These are phyloP conservation scores for Papilio aristodemus DNA, from an alignment of 1,140 invertebrate genomes.

Conservation along the genomic window DNA sequence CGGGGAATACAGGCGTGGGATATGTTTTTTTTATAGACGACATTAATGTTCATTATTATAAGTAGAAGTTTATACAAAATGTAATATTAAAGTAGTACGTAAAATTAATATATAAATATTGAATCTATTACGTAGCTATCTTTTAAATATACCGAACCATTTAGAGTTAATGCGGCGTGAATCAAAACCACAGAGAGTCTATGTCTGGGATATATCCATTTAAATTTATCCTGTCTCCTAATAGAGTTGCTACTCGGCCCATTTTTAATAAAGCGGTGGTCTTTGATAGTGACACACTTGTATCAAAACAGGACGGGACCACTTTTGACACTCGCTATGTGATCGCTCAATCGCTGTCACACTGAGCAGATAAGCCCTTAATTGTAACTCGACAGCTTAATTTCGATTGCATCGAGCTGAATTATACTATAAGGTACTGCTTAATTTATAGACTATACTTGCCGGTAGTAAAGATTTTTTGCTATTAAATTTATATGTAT, in stretches of 20 bases:
- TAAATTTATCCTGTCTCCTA: constrained; percentile 23
- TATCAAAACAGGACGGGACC: neutral
- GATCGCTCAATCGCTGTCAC: constrained; percentile 46
- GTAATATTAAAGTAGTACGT: too few relatives aligned
- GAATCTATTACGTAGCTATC: neutral
- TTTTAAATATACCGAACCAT: constrained; percentile 5
- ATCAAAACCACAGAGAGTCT: constrained; percentile 20
- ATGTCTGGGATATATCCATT: constrained; percentile 14
- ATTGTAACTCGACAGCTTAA: constrained; percentile 26
- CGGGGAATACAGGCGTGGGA: too few relatives aligned
- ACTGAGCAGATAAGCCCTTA: constrained; percentile 39
- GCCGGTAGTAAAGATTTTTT: too few relatives aligned
- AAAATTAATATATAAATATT: neutral
- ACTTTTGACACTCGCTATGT: constrained; percentile 38
- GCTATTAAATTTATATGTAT: too few relatives aligned
- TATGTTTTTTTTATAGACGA: too few relatives aligned
- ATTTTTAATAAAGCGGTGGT: constrained; percentile 40
- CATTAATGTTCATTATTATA: too few relatives aligned
- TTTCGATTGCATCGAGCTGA: constrained; percentile 1
- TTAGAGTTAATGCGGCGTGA: neutral
- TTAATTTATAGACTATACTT: too few relatives aligned
- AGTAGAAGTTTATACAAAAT: too few relatives aligned
- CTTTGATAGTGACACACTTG: constrained; percentile 35
- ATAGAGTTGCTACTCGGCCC: constrained; percentile 18
- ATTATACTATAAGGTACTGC: neutral